Evolutionary conservation across 2,113 vertebrate genomes (phyloP), one percentile per base, ranked within the genome.

Genomic region (Nematolebias whitei): DNA sequence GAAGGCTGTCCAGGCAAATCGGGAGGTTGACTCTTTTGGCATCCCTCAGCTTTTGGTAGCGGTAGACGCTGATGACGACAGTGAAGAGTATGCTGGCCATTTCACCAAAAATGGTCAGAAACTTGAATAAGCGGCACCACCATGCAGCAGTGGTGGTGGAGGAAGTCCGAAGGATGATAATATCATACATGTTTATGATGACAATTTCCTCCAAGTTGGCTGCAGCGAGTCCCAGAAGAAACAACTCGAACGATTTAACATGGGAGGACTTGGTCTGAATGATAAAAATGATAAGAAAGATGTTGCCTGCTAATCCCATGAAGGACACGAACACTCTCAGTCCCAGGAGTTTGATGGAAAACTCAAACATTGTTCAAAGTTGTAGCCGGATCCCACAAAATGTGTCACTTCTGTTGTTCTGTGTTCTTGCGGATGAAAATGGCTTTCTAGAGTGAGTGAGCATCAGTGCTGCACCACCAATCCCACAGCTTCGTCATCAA

Each of bases 11-110:
- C 84, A 93, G 76, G 40, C 63, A 68, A 29, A 91, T 76, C 0
- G 85, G 82, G 4, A 84, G 35, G 35, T 74, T 87, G 51, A 61
- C 85, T 15, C 84, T 79, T 3, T 45, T 18, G 2, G 76, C 79
- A 2, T 92, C 80, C 22, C 79, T 81, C 15, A 93, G 73, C 85
- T 93, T 94, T 82, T 91, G 90, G 74, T 91, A 92, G 47, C 91
- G 90, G 64, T 81, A 94, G 60, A 89, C 44, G 69, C 88, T 80
- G 66, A 93, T 93, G 54, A 94, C 81, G 14, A 91, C 84, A 0
- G 93, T 93, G 81, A 93, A 91, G 51, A 91, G 38, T 65, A 93
- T 91, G 75, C 88, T 91, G 74, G 57, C 15, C 0, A 71, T 76
- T 63, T 92, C 82, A 0, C 91, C 93, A 2, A 80, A 76, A 3